These are phyloP conservation scores for Tachycineta bicolor DNA, from an alignment of 2,113 vertebrate species.

Conservation along the genomic window DNA sequence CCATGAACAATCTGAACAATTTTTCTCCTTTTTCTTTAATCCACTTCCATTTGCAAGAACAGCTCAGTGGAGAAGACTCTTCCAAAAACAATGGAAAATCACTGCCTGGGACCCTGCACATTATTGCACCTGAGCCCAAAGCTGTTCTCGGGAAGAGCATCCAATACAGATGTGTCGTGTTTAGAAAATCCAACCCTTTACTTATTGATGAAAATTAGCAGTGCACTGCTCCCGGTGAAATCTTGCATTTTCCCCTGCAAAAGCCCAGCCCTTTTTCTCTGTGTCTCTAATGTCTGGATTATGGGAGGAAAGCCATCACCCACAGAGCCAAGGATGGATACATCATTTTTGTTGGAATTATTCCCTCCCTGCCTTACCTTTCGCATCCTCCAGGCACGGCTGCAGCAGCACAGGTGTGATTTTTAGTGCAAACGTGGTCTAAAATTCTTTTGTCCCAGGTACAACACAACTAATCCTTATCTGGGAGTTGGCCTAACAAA, in stretches of 20 bases:
- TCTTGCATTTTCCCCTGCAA: neutral
- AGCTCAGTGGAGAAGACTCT: neutral
- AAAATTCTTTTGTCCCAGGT: neutral
- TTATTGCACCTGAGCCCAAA: neutral
- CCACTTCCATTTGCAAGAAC: neutral
- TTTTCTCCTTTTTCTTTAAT: neutral
- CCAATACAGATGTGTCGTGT: neutral
- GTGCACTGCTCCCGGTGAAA: neutral
- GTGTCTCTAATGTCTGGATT: neutral
- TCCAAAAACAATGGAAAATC: neutral
- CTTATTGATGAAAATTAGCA: neutral
- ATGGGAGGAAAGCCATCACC: neutral
- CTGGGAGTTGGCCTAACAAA: neutral
- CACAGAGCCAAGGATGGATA: accelerated
- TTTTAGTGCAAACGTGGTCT: neutral
- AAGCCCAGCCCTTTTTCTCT: neutral
- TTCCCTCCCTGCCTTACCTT: neutral
- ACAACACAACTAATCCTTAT: neutral
- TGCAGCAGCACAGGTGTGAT: accelerated
- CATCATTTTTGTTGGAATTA: neutral
- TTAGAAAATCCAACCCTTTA: neutral
- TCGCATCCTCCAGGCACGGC: neutral
- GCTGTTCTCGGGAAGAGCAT: neutral
- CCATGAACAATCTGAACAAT: neutral
- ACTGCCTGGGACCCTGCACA: neutral